Evolutionary conservation across 1,140 invertebrate genomes (phyloP), one percentile per base, ranked within the genome.

Genomic region (Neuroterus valhalla): DNA sequence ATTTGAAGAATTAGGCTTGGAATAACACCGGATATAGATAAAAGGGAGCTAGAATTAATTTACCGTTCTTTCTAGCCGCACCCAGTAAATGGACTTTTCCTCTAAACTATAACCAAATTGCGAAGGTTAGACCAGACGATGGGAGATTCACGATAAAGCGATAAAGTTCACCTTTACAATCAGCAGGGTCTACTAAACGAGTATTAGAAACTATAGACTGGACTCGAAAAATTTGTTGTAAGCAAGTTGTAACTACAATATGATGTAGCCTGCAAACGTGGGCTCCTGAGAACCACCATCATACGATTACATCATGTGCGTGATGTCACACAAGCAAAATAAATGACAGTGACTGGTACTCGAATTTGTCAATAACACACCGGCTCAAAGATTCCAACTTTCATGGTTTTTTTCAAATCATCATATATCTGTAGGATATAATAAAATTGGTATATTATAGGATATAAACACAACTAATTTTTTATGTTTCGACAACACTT

Each of bases 271-370:
- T 38, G 31, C 31, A 8, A 6, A 23, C 55, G 55, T 62, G 55
- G 55, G 55, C 55, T 31, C 31, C 31, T 38, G 55, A 62, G 26
- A 77, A 69, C 68, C 70, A 71, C 48, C 44, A 62, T 68, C 38
- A 66, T 74, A 45, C 19, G 79, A 80, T 85, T 85, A 83, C 83
- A 80, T 85, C 83, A 85, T 68, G 70, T 74, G 78, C 74, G 83
- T 85, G 82, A 85, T 85, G 79, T 85, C 83, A 83, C 78, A 78
- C 70, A 71, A 67, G 75, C 66, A 75, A 78, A 84, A 82, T 81
- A 78, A 50, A 73, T 44, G 31, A 68, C 62, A 31, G 19, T 43
- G n/a, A n/a, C 15, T 44, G 21, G 8, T n/a, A 44, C 12, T 62
- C 21, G 55, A 62, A 62, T 62, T 62, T 62, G 26, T 62, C 31